These are phyloP conservation scores for Pachypeltis micranthus DNA, from an alignment of 1,140 invertebrate genomes.

Conservation along the genomic window DNA sequence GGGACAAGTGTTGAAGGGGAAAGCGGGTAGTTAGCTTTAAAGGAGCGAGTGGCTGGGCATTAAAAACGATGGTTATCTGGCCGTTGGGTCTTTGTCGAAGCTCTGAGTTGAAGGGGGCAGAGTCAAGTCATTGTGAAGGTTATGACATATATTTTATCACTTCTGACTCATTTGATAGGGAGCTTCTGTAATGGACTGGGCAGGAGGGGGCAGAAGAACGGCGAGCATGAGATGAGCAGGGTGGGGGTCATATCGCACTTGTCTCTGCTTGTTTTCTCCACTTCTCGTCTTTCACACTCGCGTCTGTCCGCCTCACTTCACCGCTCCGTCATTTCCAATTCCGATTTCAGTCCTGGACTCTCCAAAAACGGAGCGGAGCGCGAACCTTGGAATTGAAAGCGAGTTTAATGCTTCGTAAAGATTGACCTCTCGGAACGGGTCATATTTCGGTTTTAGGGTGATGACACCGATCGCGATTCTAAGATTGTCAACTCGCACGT, in stretches of 20 bases:
- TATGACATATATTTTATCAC: neutral
- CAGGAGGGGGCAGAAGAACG: too few species aligned
- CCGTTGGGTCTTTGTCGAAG: neutral
- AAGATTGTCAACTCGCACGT: too few species aligned
- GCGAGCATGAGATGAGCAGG: too few species aligned
- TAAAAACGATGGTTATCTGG: neutral
- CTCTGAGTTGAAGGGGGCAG: neutral
- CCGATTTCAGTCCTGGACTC: neutral
- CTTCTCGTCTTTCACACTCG: too few species aligned
- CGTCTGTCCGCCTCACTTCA: neutral
- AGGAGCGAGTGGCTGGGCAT: too few species aligned
- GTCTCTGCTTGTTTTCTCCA: neutral
- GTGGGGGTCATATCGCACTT: neutral
- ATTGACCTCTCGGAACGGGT: too few species aligned
- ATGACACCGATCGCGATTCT: too few species aligned
- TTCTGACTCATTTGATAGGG: neutral
- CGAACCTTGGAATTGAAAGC: slow-evolving; percentile 1
- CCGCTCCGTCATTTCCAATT: neutral
- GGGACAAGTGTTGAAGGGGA: too few species aligned
- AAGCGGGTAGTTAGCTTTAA: too few species aligned
- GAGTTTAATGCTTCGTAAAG: too few species aligned
- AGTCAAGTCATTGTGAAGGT: neutral
- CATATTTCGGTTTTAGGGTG: too few species aligned
- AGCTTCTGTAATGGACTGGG: too few species aligned
- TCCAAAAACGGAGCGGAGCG: neutral